Evolutionary conservation across 1,140 invertebrate species (phyloP).

Genomic region (Ips nitidus): DNA sequence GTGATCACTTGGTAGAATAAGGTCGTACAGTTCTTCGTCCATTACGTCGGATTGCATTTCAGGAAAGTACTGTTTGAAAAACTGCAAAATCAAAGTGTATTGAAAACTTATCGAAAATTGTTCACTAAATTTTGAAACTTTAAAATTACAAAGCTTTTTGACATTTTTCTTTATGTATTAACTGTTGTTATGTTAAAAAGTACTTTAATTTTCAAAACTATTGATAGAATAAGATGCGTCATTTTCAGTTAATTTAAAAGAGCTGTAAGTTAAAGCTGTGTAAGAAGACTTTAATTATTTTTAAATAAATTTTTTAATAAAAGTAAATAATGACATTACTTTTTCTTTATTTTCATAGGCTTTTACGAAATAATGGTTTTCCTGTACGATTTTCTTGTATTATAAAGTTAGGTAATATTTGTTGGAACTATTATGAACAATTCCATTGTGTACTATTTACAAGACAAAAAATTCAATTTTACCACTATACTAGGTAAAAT

Average conservation of each 20-base stretch:
- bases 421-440: not conserved
- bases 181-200: not conserved
- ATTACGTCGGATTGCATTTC: slow-evolving; percentile 47
- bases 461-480: no score
- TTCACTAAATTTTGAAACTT: no score
- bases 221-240: not conserved
- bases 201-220: slow-evolving; percentile 4
- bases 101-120: not conserved
- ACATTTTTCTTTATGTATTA: not conserved
- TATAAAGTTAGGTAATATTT: no score
- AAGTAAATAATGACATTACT: no score
- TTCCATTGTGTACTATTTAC: not conserved
- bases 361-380: no score
- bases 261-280: no score
- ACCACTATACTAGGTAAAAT: not conserved
- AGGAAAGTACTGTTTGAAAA: slow-evolving; percentile 48
- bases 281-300: no score
- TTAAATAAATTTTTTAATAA: no score
- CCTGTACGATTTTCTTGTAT: no score
- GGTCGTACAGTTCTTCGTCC: slow-evolving; percentile 44
- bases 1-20: slow-evolving; percentile 67
- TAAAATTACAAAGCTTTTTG: not conserved
- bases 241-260: not conserved
- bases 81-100: slow-evolving; percentile 33
- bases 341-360: no score